Percentiles rank a stretch among this genome's conserved stretches.
Conservation (phyloP, 2,113 vertebrate genomes). For the Micronycteris hirsuta region DNA sequence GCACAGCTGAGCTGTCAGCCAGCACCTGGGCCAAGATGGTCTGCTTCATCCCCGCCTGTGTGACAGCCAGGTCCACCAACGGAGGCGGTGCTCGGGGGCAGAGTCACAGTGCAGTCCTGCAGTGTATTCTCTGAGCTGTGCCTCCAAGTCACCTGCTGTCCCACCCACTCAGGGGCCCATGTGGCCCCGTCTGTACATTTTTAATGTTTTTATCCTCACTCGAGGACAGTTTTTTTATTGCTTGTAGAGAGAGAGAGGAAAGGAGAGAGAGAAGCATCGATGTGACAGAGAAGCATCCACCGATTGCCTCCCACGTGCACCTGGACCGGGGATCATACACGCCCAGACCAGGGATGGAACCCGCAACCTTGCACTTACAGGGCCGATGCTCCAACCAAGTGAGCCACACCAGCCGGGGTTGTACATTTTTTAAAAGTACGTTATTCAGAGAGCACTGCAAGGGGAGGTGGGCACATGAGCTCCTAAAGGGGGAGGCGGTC, state of each 20-base stretch:
- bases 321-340: too few relatives aligned
- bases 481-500: background rate
- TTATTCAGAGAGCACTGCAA: background rate
- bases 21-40: rapidly evolving
- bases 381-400: too few relatives aligned
- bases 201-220: background rate
- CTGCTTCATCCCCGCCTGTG: background rate
- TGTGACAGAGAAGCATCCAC: too few relatives aligned
- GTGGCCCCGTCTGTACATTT: background rate
- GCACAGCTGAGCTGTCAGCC: background rate
- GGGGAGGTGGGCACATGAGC: background rate
- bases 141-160: background rate
- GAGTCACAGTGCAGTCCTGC: background rate
- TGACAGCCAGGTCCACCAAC: background rate
- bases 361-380: too few relatives aligned
- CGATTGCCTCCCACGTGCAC: too few relatives aligned
- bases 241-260: too few relatives aligned
- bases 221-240: too few relatives aligned
- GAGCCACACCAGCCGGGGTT: too few relatives aligned
- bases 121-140: background rate
- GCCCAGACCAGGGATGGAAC: too few relatives aligned
- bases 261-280: too few relatives aligned
- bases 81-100: background rate
- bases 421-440: background rate
- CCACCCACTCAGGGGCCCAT: too few relatives aligned